phyloP scores from a whole-genome alignment of 2,888 invertebrate species.

The Cataglyphis livida region DNA sequence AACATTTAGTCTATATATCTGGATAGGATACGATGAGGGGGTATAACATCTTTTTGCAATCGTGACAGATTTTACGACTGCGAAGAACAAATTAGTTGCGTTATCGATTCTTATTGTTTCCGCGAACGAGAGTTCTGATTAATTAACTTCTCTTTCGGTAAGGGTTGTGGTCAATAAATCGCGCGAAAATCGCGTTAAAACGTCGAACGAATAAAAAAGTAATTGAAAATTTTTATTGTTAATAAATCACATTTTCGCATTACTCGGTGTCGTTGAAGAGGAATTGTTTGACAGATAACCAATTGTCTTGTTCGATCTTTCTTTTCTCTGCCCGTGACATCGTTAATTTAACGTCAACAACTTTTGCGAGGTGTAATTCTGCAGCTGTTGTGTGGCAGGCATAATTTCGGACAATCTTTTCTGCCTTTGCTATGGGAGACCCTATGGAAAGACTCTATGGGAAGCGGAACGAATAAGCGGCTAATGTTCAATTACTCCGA shows the following conservation, averaged over 20 bases:
- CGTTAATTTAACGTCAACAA: constrained; percentile 23
- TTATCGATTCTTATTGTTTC: constrained; percentile 6
- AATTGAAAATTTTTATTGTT: neutral
- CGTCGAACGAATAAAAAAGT: neutral
- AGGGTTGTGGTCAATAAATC: neutral
- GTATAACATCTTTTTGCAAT: neutral
- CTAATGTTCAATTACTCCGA: constrained; percentile 24
- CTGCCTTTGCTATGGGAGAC: neutral
- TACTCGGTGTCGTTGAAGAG: neutral
- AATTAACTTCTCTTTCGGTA: neutral
- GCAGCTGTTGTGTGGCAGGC: neutral
- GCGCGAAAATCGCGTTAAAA: neutral
- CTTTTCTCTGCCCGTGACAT: neutral
- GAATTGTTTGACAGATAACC: neutral
- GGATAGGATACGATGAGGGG: neutral
- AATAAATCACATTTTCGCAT: neutral
- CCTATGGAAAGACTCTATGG: neutral
- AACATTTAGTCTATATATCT: neutral
- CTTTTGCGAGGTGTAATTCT: neutral
- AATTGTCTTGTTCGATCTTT: constrained; percentile 12
- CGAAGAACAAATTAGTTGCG: neutral
- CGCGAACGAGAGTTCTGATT: neutral
- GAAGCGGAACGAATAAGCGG: constrained; percentile 18
- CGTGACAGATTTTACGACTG: neutral
- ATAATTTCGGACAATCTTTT: constrained; percentile 30